Conservation (phyloP, 2,888 invertebrate genomes). For the Pherbina coryleti region DNA sequence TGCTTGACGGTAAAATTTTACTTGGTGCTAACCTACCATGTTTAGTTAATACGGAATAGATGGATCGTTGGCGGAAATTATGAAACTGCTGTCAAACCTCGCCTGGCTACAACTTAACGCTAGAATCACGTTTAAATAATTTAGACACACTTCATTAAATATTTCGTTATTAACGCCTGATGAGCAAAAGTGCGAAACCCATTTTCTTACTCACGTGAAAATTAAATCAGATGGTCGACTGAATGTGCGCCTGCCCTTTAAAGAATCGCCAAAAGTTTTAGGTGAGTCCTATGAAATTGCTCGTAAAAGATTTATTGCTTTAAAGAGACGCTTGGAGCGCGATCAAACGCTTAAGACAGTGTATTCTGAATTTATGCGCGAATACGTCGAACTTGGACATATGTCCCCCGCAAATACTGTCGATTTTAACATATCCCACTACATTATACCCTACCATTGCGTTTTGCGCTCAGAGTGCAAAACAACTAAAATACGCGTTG, state of each 20-base stretch:
- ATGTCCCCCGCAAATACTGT: not conserved
- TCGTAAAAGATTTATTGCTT: not conserved
- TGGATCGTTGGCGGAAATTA: slow-evolving; percentile 7
- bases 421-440: not conserved
- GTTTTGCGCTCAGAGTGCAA: slow-evolving; percentile 32
- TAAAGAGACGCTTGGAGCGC: not conserved
- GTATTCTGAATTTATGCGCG: slow-evolving; percentile 32
- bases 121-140: not conserved
- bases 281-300: slow-evolving; percentile 28
- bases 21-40: not conserved
- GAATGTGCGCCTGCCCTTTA: not conserved
- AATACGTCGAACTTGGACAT: not conserved
- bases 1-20: too few species aligned
- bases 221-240: slow-evolving; percentile 17
- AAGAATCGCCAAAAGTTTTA: not conserved
- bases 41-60: slow-evolving; percentile 5
- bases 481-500: slow-evolving; percentile 37
- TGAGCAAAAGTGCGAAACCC: too few species aligned
- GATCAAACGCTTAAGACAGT: not conserved
- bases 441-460: slow-evolving; percentile 31
- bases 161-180: slow-evolving; percentile 32
- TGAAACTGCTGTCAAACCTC: slow-evolving; percentile 2
- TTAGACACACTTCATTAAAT: not conserved
- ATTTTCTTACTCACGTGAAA: too few species aligned
- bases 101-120: slow-evolving; percentile 2